Base-by-base conservation (phyloP, 92 coral and sea anemone genomes). In the Meandrina meandrites region DNA sequence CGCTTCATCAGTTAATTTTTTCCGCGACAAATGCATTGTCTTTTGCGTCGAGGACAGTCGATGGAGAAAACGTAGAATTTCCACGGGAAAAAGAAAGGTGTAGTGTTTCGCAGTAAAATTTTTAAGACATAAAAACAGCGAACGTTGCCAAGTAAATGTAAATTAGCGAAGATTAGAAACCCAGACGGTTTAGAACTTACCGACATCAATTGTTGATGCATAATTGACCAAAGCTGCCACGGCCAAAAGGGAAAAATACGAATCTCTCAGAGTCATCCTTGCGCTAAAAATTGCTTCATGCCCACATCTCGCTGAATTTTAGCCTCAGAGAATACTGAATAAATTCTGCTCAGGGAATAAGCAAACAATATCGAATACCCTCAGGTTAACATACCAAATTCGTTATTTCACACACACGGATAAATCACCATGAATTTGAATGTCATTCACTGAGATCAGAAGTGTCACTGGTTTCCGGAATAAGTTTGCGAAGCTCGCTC, bases 401-500 rank as follows among this genome's bases (percentile, higher is more conserved):
- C 87, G 48, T 62, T 64, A 47, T 40, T 77, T 58, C 48, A 7
- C 37, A 28, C 37, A 58, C 86, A 37, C 64, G 88, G 28, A 24
- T 60, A 15, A 56, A 84, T 34, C 56, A 60, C 28, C 47, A 34
- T 16, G 75, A 60, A 45, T 42, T 68, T 18, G 62, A 76, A 75
- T 60, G 88, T 74, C 88, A 75, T 75, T 60, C 47, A 19, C 72
- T 17, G 14, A 18, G 32, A 76, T 27, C 75, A 8, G 42, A 85
- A 36, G 81, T 85, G 88, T 85, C 88, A 85, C 42, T 1, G 50
- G 48, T 85, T 75, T 85, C 82, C 82, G 88, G 88, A 64, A 62
- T 56, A 66, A 42, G 57, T 85, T 76, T 57, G 76, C 56, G 47
- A 77, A 58, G 64, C 56, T 14, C 37, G 73, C 80, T 56, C 72